Base-by-base conservation (phyloP, 2,797 vertebrate species). In the Anolis apletophallus region DNA sequence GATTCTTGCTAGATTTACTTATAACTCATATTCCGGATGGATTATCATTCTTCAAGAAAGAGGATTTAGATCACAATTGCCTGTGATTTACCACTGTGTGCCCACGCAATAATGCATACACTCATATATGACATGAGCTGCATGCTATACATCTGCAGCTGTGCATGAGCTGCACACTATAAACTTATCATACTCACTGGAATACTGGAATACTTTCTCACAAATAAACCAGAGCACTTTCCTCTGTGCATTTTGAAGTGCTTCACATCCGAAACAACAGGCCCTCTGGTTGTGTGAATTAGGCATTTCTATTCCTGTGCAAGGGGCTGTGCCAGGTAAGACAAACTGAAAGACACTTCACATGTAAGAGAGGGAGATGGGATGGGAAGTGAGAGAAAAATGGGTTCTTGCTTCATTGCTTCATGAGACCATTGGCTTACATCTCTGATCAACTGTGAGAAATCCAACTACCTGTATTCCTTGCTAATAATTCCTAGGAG, bases 301-400 rank as follows among this genome's bases (percentile, higher is more conserved):
- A 59, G 16, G 12, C 75, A 83, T 79, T 57, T 68, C 32, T 88
- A 32, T 61, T 32, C 79, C 61, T 1, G 4, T 71, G 19, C 0
- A 54, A 81, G 46, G 36, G 86, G 69, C 52, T 87, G 83, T 80
- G 87, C 46, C 72, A 86, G 75, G 59, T 78, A 74, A 87, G 36
- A 80, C 14, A 55, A 88, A 88, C 34, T 1, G 85, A 64, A 72
- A 88, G 55, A 32, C 71, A 61, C 1, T 0, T 80, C 86, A 86
- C 84, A 50, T 72, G 80, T 84, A 91, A 69, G 72, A 85, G 50
- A 88, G 59, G 52, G 0, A 82, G 46, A 29, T 73, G 84, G 81
- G 52, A 87, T 84, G 82, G 84, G 68, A 76, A 9, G 9, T 32
- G 90, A 83, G n/a, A n/a, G 75, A 21, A 83, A 87, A 55, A 8